Evolutionary conservation across 2,888 invertebrate species (phyloP).

Genomic region (Anorthoa munda): DNA sequence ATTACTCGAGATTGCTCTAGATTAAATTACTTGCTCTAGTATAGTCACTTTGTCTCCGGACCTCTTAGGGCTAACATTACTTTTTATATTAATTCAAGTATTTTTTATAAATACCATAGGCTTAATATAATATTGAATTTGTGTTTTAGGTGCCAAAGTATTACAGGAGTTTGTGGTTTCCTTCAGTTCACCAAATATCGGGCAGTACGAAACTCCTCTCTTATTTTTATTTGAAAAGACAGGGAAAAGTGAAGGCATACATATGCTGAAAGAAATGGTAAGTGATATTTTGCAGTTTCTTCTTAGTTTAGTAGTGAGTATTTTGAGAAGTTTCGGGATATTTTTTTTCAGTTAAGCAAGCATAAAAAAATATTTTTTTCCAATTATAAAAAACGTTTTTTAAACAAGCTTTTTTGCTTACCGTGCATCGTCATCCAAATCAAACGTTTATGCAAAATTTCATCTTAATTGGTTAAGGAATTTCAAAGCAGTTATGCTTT

Average conservation of each 20-base stretch:
- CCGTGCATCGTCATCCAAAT: too few relatives aligned
- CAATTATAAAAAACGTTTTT: too few relatives aligned
- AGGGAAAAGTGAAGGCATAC: constrained; percentile 71
- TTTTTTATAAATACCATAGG: not conserved
- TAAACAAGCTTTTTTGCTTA: too few relatives aligned
- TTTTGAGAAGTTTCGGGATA: not conserved
- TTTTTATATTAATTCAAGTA: not conserved
- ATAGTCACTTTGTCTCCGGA: constrained; percentile 10
- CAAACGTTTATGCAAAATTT: too few relatives aligned
- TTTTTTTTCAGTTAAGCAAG: not conserved
- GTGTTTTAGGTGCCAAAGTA: constrained; percentile 75
- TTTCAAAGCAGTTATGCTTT: too few relatives aligned
- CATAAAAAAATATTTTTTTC: too few relatives aligned
- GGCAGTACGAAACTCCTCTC: constrained; percentile 85
- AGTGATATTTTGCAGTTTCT: constrained; percentile 53
- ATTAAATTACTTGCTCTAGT: not conserved
- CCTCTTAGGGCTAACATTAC: not conserved
- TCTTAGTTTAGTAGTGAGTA: not conserved
- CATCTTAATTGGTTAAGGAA: too few relatives aligned
- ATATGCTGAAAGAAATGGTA: constrained; percentile 86
- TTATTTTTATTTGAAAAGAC: constrained; percentile 80
- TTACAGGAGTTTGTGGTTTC: constrained; percentile 69
- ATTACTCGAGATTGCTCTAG: not conserved
- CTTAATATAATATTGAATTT: not conserved
- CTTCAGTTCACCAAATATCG: constrained; percentile 74